Conservation (phyloP, 1,140 invertebrate species). For the Orius insidiosus region DNA sequence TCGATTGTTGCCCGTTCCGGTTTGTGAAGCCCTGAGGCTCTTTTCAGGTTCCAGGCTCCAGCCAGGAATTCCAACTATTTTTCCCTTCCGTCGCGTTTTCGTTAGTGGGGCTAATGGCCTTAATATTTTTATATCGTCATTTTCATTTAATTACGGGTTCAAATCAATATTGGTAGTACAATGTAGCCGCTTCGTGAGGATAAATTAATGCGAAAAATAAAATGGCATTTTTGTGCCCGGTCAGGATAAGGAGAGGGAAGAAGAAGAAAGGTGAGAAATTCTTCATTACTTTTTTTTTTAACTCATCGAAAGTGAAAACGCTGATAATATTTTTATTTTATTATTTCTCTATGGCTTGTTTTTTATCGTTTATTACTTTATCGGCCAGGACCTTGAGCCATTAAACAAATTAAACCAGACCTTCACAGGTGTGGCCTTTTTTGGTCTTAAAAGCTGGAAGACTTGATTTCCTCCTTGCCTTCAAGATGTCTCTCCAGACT, state of each 20-base stretch:
- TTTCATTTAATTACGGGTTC: no score
- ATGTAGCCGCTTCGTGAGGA: no score
- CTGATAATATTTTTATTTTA: not conserved
- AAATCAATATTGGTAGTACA: no score
- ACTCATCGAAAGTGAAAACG: not conserved
- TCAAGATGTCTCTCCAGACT: no score
- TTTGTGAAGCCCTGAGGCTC: no score
- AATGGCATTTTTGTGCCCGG: constrained; percentile 88
- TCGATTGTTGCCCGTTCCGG: no score
- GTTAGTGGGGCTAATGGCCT: no score
- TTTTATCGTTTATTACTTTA: not conserved
- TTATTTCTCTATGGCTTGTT: not conserved
- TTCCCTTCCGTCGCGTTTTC: no score
- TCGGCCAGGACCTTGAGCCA: not conserved
- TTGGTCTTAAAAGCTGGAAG: no score
- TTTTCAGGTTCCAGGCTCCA: not conserved
- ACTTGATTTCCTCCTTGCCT: no score
- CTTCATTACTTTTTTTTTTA: constrained; percentile 5
- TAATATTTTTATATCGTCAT: no score
- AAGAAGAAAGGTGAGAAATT: constrained; percentile 75
- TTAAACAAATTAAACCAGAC: not conserved
- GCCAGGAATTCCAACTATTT: not conserved
- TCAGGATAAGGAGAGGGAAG: constrained; percentile 76
- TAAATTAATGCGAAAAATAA: not conserved
- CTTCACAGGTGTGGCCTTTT: not conserved